Base-by-base conservation (phyloP, 2,888 invertebrate genomes). In the Latrodectus hesperus region DNA sequence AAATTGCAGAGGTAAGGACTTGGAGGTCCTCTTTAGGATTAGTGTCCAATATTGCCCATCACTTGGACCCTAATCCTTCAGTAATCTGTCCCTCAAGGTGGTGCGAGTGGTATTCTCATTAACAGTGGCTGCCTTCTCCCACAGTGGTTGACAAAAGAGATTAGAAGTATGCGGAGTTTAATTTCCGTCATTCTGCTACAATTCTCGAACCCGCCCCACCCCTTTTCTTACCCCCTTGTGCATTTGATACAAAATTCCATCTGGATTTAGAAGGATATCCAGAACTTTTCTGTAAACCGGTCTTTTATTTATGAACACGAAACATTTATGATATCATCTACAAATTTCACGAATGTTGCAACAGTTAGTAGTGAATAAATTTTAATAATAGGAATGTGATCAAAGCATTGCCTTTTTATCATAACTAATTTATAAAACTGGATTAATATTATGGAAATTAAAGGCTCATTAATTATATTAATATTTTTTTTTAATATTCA, bases 91-190 rank as follows among this genome's bases (percentile, higher is more conserved):
- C 68, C 60, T 17, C 17, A 76, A 51, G 52, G 22, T 75, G 51
- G 60, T 49, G 53, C 68, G 55, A 52, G 38, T 64, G 38, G 17
- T 55, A 52, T n/a, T n/a, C 73, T 68, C 82, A 82, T 82, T 82
- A 82, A 68, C 49, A 49, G 70, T 53, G 67, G 60, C 67, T 60
- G 49, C 74, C 81, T 67, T 26, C 74, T 38, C 38, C 11, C 51
- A 49, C 70, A 68, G 68, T n/a, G 82, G 82, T 82, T 82, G 82
- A 82, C 82, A 75, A 82, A 82, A 82, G 75, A 68, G 70, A 82
- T 82, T 67, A 75, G 55, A n/a, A 38, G 26, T 16, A 52, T 26
- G 55, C 82, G 14, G 75, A 65, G 81, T 81, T 81, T 74, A 72
- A 81, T 81, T 81, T 74, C 65, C 67, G 49, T 55, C 55, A 68